These are phyloP conservation scores for Drosophila pruinosa DNA, from an alignment of 1,140 invertebrate genomes.

Conservation along the genomic window DNA sequence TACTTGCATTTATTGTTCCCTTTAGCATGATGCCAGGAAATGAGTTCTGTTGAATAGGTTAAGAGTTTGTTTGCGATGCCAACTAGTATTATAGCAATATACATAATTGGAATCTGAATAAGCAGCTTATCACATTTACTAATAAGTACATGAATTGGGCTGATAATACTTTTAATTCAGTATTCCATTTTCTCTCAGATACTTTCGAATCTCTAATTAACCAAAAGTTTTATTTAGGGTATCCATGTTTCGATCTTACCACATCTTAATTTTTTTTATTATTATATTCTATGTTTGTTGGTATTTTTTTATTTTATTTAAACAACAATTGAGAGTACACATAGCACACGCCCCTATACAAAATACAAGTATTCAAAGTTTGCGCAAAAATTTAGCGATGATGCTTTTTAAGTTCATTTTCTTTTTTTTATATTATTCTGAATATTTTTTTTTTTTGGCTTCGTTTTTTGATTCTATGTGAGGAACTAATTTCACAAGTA, in stretches of 20 bases:
- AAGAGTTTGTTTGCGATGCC: not conserved
- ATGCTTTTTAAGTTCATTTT: conserved; percentile 43
- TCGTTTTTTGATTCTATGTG: conserved; percentile 15
- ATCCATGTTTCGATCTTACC: not conserved
- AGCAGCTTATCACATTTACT: not conserved
- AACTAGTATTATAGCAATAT: not conserved
- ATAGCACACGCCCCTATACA: conserved; percentile 27
- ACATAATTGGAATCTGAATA: not conserved
- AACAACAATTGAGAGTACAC: conserved; percentile 15
- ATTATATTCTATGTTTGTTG: conserved; percentile 5
- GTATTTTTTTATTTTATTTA: conserved; percentile 30
- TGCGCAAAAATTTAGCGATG: conserved; percentile 69
- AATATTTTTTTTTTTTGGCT: conserved; percentile 7
- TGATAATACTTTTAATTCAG: not conserved
- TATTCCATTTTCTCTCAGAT: no score
- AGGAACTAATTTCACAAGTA: conserved; percentile 44
- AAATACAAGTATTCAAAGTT: conserved; percentile 13
- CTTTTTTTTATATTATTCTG: conserved; percentile 38
- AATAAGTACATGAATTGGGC: not conserved
- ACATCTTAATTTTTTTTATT: not conserved
- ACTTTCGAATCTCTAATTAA: not conserved
- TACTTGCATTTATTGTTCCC: not conserved
- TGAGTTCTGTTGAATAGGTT: not conserved
- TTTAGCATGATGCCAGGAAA: not conserved
- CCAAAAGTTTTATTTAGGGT: not conserved